Conservation (phyloP, 2,113 vertebrate genomes). For the Recurvirostra avosetta region DNA sequence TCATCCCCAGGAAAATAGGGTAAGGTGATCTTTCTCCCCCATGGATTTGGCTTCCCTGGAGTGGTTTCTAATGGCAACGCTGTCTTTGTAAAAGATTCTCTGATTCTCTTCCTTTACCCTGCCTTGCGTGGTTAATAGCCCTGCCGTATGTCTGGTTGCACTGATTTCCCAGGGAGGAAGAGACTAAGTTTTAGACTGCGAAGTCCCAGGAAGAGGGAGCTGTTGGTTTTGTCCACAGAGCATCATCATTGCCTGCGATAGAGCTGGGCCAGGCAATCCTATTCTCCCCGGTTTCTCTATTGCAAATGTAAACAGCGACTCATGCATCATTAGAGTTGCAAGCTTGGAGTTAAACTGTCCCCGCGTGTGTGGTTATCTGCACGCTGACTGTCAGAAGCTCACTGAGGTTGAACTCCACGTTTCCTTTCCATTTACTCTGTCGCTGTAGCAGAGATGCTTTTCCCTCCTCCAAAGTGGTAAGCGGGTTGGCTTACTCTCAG, state of each 20-base stretch:
- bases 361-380: not conserved
- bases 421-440: slow-evolving; percentile 29
- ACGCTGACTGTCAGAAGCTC: not conserved
- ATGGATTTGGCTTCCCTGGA: not conserved
- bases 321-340: not conserved
- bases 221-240: slow-evolving; percentile 13
- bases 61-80: not conserved
- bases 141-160: not conserved
- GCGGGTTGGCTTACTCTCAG: not conserved
- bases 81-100: not conserved
- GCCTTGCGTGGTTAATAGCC: not conserved
- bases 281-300: not conserved
- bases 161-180: not conserved
- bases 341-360: slow-evolving; percentile 16
- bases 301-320: not conserved
- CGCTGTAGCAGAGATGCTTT: not conserved
- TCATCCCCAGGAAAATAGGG: not conserved
- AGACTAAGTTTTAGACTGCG: not conserved
- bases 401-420: slow-evolving; percentile 25
- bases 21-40: not conserved
- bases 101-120: not conserved
- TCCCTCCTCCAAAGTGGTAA: not conserved
- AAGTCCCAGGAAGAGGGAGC: not conserved
- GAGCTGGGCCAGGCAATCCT: not conserved
- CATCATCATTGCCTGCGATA: not conserved